Conservation (phyloP, 2,888 invertebrate genomes). For the Tridacna gigas region DNA sequence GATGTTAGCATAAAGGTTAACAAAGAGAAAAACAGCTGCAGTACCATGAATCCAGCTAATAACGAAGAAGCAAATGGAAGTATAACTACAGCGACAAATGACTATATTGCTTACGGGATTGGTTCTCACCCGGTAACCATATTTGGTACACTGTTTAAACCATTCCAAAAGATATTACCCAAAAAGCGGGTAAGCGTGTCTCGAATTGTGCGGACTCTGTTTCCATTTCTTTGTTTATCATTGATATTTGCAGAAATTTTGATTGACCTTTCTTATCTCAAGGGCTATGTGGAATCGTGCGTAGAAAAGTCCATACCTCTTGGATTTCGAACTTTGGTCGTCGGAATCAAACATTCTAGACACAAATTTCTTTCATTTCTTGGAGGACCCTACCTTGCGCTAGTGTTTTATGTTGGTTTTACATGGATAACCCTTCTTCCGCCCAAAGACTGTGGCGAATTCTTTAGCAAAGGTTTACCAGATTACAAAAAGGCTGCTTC, state of each 20-base stretch:
- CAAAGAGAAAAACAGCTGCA: too few relatives aligned
- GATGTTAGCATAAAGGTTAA: too few relatives aligned
- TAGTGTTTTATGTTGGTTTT: constrained; percentile 6
- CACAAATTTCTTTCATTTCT: constrained; percentile 13
- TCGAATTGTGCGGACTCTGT: neutral
- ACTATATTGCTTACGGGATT: neutral
- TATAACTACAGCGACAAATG: too few relatives aligned
- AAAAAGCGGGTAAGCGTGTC: neutral
- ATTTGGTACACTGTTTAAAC: neutral
- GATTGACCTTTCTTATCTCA: neutral
- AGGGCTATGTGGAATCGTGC: neutral
- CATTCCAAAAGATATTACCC: neutral
- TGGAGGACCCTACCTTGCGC: constrained; percentile 16
- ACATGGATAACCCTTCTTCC: neutral
- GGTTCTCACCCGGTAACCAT: neutral
- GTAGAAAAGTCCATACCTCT: constrained; percentile 1
- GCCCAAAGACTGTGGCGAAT: neutral
- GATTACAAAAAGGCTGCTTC: neutral
- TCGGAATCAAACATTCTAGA: neutral
- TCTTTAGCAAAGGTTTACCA: neutral
- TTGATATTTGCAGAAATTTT: constrained; percentile 12
- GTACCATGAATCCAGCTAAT: too few relatives aligned
- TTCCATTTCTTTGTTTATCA: neutral
- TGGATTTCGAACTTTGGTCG: constrained; percentile 18
- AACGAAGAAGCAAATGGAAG: too few relatives aligned